Evolutionary conservation across 2,797 vertebrate genomes (phyloP), one percentile per base, ranked within the genome.

Genomic region (Crocidura indochinensis): DNA sequence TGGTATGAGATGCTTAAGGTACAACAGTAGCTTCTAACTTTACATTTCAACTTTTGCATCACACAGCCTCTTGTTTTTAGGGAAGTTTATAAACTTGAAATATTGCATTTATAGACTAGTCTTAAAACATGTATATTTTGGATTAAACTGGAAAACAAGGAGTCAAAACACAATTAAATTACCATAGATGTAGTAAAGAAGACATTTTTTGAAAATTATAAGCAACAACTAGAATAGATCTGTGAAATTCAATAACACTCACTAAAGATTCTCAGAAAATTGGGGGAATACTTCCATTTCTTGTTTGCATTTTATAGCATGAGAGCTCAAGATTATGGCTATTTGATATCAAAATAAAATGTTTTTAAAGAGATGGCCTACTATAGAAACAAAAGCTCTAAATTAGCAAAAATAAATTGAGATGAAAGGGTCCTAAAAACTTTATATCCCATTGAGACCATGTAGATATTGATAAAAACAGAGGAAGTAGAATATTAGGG

Each of bases 61-160:
- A 47, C 2, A 31, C 12, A 53, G 78, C 68, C 29, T 72, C 24
- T 20, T 90, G 19, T 19, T 47, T 14, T 62, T 87, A 67, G 47
- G 51, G 29, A 76, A 56, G 49, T 68, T n/a, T 31, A 17, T 15
- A 44, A 75, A 69, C 12, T 56, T 79, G 71, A 84, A 89, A 77
- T 46, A 8, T 8, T 44, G 8, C 5, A 38, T 47, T 53, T 53
- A 14, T 53, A 17, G 51, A 53, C 51, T 53, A 53, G 51, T 53
- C 51, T 17, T 53, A 14, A 53, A 14, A 53, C 15, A 53, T 53
- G 51, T 17, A 6, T 75, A 53, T 26, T 82, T 79, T 75, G 26
- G 31, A 49, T 82, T 62, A 88, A 38, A 64, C 4, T 49, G 12
- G 56, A 92, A 78, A 19, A 19, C 47, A 49, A 56, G 49, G 46